Percentiles rank a stretch among this genome's conserved stretches.
These are phyloP conservation scores for Drosophila parabipectinata DNA, from an alignment of 1,140 invertebrate genomes.

Conservation along the genomic window DNA sequence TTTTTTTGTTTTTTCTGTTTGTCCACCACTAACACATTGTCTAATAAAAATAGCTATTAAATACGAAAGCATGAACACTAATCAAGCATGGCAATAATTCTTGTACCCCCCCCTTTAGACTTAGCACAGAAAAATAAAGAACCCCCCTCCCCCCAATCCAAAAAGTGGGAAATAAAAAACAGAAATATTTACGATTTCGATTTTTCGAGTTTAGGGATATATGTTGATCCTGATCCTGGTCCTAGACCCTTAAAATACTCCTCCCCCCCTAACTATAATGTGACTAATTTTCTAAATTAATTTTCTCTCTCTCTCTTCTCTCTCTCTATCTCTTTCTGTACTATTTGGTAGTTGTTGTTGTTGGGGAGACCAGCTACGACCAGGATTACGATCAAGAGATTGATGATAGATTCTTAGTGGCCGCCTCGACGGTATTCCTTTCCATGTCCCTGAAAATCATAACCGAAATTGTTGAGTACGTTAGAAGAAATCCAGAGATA, in stretches of 20 bases:
- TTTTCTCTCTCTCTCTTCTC: conserved; percentile 36
- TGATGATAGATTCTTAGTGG: conserved; percentile 82
- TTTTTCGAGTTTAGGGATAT: conserved; percentile 4
- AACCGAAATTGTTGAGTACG: conserved; percentile 80
- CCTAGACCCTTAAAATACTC: background rate
- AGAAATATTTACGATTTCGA: conserved; percentile 26
- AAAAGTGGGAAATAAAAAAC: background rate
- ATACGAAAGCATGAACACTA: conserved; percentile 40
- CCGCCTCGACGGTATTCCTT: conserved; percentile 82
- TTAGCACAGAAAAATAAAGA: conserved; percentile 8
- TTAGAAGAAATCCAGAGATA: conserved; percentile 82
- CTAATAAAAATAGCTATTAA: conserved; percentile 30
- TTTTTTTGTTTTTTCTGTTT: conserved; percentile 7
- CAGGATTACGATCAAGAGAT: conserved; percentile 77
- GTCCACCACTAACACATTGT: conserved; percentile 34
- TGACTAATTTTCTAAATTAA: conserved; percentile 62
- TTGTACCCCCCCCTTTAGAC: background rate
- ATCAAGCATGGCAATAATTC: conserved; percentile 25
- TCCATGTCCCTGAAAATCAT: conserved; percentile 83
- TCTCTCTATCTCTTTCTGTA: conserved; percentile 20
- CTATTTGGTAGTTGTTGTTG: conserved; percentile 65
- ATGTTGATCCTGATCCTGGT: conserved; percentile 12
- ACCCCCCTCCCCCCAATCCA: background rate
- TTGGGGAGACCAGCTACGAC: conserved; percentile 56
- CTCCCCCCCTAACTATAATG: conserved; percentile 20